Evolutionary conservation across 2,888 invertebrate species (phyloP), one percentile per base, ranked within the genome.

Genomic region (Ophion slaviceki): DNA sequence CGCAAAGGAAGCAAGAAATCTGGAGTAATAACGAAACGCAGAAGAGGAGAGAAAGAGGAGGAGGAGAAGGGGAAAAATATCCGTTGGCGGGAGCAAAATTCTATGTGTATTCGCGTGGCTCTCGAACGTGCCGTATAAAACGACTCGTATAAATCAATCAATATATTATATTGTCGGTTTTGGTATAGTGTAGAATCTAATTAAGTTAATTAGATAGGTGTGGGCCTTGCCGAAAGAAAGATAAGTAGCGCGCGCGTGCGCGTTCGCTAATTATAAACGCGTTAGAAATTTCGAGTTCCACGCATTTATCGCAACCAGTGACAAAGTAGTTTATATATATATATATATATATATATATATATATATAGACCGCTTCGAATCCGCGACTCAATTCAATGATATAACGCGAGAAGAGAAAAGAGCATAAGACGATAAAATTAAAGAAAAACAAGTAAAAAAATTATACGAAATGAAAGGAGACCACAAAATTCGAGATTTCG

Each of bases 131-230:
- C 64, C 79, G 71, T 64, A 62, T 72, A 80, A 80, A 74, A 53
- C 80, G 82, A 67, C 79, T 82, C 82, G 81, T 77, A 77, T 81
- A 87, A 85, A 85, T 81, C 80, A 81, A 86, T 84, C 82, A 80
- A 32, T 86, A 83, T 74, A 71, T 82, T 82, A 85, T 83, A 82
- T 86, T 66, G 82, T 86, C 84, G 84, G 81, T 86, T 86, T 85
- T 84, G 86, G 86, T 84, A 80, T 86, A 86, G 85, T 78, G 77
- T 87, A 85, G 83, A 80, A 80, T 84, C 84, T 72, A 85, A 85
- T 82, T 82, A 86, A 84, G 84, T 84, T 87, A 81, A 86, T 81
- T 84, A 83, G 81, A 83, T 79, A 67, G 53, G 53, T 76, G 80
- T 79, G 85, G 80, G 76, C 36, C 71, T 81, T 79, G 83, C 80